Evolutionary conservation across 2,888 invertebrate genomes (phyloP).

Genomic region (Papilio demoleus): DNA sequence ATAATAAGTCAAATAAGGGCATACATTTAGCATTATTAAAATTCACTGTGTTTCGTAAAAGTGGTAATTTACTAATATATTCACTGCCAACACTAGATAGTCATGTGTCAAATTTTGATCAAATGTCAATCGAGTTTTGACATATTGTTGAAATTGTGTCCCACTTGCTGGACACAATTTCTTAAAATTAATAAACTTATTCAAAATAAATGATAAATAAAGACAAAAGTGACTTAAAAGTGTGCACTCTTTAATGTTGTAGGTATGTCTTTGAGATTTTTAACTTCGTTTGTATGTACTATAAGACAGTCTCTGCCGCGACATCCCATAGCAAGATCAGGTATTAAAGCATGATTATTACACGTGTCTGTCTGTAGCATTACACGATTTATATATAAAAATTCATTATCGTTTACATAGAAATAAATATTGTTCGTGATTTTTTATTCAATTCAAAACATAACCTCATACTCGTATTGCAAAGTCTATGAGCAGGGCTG

Average conservation of each 20-base stretch:
- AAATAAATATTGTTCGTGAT: neutral
- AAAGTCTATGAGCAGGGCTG: neutral
- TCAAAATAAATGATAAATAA: neutral
- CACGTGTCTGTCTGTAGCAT: constrained; percentile 43
- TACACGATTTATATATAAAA: neutral
- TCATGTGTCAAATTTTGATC: too few relatives aligned
- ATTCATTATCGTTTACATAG: neutral
- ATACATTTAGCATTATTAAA: neutral
- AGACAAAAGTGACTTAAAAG: neutral
- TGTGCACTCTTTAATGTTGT: constrained; percentile 42
- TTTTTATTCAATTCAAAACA: neutral
- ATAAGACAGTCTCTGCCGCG: constrained; percentile 65
- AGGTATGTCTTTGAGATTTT: constrained; percentile 76
- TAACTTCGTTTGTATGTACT: constrained; percentile 65
- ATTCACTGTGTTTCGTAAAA: neutral
- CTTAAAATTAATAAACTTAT: neutral
- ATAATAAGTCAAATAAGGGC: neutral
- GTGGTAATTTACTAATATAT: too few relatives aligned
- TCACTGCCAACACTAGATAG: too few relatives aligned
- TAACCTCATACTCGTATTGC: neutral
- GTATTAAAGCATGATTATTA: constrained; percentile 53
- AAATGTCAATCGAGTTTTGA: too few relatives aligned
- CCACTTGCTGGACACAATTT: too few relatives aligned
- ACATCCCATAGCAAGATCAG: constrained; percentile 62
- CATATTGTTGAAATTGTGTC: too few relatives aligned